These are phyloP conservation scores for Campoletis sonorensis DNA, from an alignment of 1,140 invertebrate species.

Conservation along the genomic window DNA sequence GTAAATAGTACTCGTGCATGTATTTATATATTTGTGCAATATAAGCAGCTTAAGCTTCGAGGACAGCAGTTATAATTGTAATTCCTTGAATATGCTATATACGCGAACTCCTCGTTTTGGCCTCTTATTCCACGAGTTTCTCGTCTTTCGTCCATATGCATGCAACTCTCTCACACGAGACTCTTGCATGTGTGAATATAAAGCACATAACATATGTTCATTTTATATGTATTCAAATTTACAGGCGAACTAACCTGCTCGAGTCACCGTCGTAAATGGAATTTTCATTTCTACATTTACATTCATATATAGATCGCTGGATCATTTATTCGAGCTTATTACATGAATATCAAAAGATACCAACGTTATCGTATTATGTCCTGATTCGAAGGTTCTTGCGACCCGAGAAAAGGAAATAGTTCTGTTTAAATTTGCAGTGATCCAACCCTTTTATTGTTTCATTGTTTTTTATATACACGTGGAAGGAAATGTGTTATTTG, in stretches of 20 bases:
- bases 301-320: neutral
- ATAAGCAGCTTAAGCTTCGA: neutral
- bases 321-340: neutral
- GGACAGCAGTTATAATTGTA: neutral
- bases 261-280: slow-evolving; percentile 22
- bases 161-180: neutral
- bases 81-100: neutral
- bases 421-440: no score
- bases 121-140: neutral
- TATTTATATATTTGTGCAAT: slow-evolving; percentile 26
- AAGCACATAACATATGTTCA: neutral
- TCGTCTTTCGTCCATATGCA: neutral
- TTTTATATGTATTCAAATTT: slow-evolving; percentile 7
- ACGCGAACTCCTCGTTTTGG: neutral
- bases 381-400: neutral
- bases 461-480: no score
- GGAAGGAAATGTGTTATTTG: no score
- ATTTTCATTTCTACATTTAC: slow-evolving; percentile 20
- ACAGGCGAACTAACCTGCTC: slow-evolving; percentile 13
- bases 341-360: neutral
- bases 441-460: no score
- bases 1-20: neutral
- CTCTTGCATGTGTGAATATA: neutral
- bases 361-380: neutral
- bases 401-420: neutral